phyloP scores from a whole-genome alignment of 1,140 invertebrate genomes.

The Oedothorax gibbosus region DNA sequence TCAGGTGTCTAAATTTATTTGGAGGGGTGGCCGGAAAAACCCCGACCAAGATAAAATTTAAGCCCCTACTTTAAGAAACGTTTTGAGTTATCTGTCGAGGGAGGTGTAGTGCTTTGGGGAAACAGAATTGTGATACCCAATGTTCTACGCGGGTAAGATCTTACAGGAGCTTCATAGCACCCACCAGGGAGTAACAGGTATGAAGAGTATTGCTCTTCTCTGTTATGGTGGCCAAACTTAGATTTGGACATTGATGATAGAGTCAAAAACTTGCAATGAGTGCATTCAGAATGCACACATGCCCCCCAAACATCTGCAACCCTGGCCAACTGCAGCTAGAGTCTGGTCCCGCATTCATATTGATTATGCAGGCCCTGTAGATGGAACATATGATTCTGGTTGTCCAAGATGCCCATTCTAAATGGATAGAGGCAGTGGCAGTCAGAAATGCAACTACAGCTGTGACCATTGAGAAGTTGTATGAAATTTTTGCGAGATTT shows the following conservation, averaged over 20 bases:
- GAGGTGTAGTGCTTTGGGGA: background rate
- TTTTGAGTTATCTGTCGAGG: slow-evolving; percentile 3
- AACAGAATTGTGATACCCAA: slow-evolving; percentile 14
- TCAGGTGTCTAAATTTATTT: background rate
- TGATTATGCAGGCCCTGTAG: slow-evolving; percentile 27
- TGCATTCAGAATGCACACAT: slow-evolving; percentile 30
- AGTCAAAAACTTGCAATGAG: background rate
- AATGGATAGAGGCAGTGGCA: slow-evolving; percentile 29
- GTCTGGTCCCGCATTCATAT: background rate
- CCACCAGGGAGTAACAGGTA: slow-evolving; percentile 16
- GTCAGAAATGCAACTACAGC: background rate
- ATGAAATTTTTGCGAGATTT: slow-evolving; percentile 63
- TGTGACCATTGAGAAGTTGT: slow-evolving; percentile 2
- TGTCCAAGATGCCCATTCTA: slow-evolving; percentile 26
- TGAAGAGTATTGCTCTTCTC: slow-evolving; percentile 30
- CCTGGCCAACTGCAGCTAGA: slow-evolving; percentile 21
- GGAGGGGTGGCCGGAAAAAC: background rate
- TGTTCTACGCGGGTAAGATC: background rate
- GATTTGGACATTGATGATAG: slow-evolving; percentile 17
- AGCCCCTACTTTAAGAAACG: slow-evolving; percentile 7
- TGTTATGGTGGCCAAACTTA: slow-evolving; percentile 34
- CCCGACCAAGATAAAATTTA: background rate
- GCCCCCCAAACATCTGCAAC: background rate
- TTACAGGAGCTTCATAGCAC: slow-evolving; percentile 27
- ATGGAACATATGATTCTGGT: slow-evolving; percentile 19